Conservation (phyloP, 2,888 invertebrate genomes). For the Brachycybe producta region DNA sequence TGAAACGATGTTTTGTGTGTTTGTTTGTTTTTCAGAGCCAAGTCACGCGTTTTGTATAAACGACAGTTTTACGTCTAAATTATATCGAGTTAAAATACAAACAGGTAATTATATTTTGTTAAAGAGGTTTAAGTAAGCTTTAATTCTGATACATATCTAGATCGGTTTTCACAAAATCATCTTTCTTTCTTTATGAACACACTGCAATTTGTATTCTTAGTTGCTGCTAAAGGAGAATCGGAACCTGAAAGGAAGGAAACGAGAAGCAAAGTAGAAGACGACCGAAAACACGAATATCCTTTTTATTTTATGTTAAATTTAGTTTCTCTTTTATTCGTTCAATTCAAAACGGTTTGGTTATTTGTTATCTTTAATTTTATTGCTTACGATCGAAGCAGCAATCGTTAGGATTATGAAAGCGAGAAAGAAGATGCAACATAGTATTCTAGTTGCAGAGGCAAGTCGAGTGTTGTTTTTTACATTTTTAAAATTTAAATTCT, state of each 20-base stretch:
- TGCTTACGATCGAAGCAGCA: slow-evolving; percentile 77
- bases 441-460: slow-evolving; percentile 55
- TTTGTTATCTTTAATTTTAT: not conserved
- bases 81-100: slow-evolving; percentile 61
- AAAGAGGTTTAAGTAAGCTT: not conserved
- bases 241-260: slow-evolving; percentile 99
- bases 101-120: slow-evolving; percentile 30
- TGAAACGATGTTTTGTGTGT: slow-evolving; percentile 13
- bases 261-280: slow-evolving; percentile 94
- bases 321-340: not conserved
- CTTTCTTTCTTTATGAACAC: not conserved
- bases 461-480: not conserved
- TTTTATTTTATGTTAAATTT: slow-evolving; percentile 21
- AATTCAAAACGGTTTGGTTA: not conserved
- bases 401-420: slow-evolving; percentile 99
- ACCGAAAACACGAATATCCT: slow-evolving; percentile 81
- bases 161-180: not conserved
- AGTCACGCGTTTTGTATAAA: slow-evolving; percentile 87
- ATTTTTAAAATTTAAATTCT: not conserved
- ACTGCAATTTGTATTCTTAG: slow-evolving; percentile 40
- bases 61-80: slow-evolving; percentile 93
- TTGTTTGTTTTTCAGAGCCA: slow-evolving; percentile 45
- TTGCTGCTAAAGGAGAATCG: slow-evolving; percentile 89
- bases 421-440: slow-evolving; percentile 74
- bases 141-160: not conserved